phyloP scores from a whole-genome alignment of 2,113 vertebrate species.

The Phalacrocorax pelagicus region DNA sequence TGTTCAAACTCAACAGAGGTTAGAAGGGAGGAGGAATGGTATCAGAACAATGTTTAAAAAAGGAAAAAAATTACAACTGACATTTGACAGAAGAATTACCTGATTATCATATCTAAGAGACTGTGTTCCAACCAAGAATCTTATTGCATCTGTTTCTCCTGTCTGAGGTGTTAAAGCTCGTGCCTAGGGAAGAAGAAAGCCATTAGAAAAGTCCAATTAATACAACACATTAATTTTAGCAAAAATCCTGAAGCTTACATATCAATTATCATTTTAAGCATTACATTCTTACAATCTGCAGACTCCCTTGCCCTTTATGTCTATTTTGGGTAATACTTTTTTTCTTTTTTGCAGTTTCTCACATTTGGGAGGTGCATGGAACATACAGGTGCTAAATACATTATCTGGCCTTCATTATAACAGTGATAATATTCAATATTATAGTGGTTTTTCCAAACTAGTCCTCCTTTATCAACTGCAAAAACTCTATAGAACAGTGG shows the following conservation, averaged over 20 bases:
- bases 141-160: conserved; percentile 95
- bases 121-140: conserved; percentile 97
- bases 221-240: background rate
- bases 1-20: background rate
- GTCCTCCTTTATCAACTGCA: background rate
- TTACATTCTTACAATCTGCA: background rate
- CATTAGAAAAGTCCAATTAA: conserved; percentile 1
- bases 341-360: background rate
- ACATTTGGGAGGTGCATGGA: background rate
- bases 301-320: background rate
- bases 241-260: background rate
- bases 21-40: background rate
- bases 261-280: background rate
- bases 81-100: conserved; percentile 76
- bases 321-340: background rate
- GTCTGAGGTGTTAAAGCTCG: conserved; percentile 94
- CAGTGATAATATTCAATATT: background rate
- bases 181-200: conserved; percentile 76
- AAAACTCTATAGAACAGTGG: background rate
- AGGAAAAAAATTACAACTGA: background rate
- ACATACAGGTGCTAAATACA: background rate
- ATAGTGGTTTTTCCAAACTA: background rate
- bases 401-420: background rate
- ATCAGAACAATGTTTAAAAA: background rate
- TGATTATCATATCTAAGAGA: conserved; percentile 98